A percentile compares a stretch with the other conserved stretches of the same genome.
phyloP scores from a whole-genome alignment of 2,113 vertebrate species.

The Cebidichthys violaceus region DNA sequence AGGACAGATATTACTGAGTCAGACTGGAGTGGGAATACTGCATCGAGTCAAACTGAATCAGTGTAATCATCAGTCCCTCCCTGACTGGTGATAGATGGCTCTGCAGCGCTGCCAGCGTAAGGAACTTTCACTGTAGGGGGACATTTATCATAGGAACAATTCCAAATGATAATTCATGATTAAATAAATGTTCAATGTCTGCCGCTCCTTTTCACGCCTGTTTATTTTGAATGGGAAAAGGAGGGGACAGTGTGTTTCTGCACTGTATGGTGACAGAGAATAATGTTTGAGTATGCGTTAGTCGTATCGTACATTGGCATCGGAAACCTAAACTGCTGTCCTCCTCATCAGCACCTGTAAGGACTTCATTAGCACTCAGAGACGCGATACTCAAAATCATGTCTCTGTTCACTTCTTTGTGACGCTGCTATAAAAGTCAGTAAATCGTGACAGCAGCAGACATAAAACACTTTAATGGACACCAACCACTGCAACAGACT shows the following conservation, averaged over 20 bases:
- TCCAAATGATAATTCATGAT: constrained; percentile 1
- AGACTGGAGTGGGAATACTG: constrained; percentile 69
- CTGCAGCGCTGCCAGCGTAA: neutral
- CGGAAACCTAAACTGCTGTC: constrained; percentile 1
- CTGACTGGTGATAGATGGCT: constrained; percentile 11
- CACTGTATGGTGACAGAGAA: constrained; percentile 7
- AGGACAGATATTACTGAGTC: constrained; percentile 63
- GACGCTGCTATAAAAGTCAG: constrained; percentile 62
- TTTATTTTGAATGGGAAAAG: neutral
- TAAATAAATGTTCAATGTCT: neutral
- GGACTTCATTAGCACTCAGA: constrained; percentile 55
- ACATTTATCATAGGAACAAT: constrained; percentile 5
- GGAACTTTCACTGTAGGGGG: neutral
- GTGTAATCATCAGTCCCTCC: constrained; percentile 19
- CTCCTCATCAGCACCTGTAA: constrained; percentile 40
- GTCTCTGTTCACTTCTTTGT: constrained; percentile 44
- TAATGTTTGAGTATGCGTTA: neutral
- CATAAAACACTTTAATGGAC: constrained; percentile 74
- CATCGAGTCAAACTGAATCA: constrained; percentile 54
- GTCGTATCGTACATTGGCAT: neutral
- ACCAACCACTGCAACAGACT: constrained; percentile 41
- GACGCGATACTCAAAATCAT: constrained; percentile 33
- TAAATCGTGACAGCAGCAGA: constrained; percentile 63
- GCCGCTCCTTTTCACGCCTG: neutral
- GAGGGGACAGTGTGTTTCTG: neutral